Evolutionary conservation across 2,797 vertebrate species (phyloP), one percentile per base, ranked within the genome.

Genomic region (Myotis myotis): DNA sequence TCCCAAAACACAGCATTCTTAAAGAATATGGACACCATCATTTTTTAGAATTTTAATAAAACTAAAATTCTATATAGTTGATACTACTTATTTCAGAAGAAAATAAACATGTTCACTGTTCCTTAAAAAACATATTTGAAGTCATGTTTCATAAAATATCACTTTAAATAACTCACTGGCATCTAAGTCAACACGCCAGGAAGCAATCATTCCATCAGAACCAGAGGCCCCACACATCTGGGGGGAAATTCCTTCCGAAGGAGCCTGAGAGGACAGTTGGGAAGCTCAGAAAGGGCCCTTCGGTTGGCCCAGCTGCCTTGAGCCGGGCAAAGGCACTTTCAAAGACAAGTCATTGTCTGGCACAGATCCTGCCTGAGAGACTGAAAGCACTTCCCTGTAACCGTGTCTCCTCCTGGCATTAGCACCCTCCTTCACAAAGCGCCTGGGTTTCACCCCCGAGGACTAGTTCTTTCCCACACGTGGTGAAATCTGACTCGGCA

Each of bases 401-500:
- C 64, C 3, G 9, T 57, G 85, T 78, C 88, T 81, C 86, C 7
- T 38, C 30, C 75, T 84, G 93, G 97, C 93, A 92, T 83, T 55
- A 93, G 90, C 87, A n/a, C 60, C 55, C 82, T 70, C 55, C 92
- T 91, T 91, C 25, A 82, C 92, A 82, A 80, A 83, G 85, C 1
- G 16, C 89, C 92, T 68, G 0, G 55, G n/a, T 66, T 68, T 94
- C 62, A 88, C 57, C 36, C 49, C 41, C 11, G 4, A 3, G 19
- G 68, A 64, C 74, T 92, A 95, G 94, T 93, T 95, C 96, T 68
- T 85, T 83, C 89, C 36, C 76, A 41, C 90, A 95, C 8, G 30
- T 97, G 97, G 96, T 84, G 96, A 97, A 98, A 97, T 86, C 23
- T 80, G 95, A 95, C 91, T 88, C 96, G 47, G 17, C 80, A 44